These are phyloP conservation scores for Pagrus major DNA, from an alignment of 2,113 vertebrate genomes.

Conservation along the genomic window DNA sequence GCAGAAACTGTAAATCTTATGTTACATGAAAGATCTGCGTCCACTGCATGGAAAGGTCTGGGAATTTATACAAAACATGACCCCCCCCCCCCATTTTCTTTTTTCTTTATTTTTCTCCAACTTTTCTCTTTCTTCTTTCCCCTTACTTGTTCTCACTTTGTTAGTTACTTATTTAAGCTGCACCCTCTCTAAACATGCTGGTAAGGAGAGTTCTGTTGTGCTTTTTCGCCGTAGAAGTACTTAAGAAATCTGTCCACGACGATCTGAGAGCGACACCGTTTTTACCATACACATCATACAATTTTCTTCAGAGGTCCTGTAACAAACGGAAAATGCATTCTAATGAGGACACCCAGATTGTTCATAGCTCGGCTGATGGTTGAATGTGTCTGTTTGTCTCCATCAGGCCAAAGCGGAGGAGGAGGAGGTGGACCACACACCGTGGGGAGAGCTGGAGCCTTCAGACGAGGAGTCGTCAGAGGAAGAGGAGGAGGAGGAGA, in stretches of 20 bases:
- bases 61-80: neutral
- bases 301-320: neutral
- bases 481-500: slow-evolving; percentile 95
- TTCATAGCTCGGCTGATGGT: neutral
- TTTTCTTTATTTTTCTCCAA: too few species aligned
- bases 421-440: slow-evolving; percentile 91
- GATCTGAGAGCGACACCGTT: too few species aligned
- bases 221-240: too few species aligned
- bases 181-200: too few species aligned
- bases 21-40: neutral
- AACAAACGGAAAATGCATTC: too few species aligned
- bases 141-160: too few species aligned
- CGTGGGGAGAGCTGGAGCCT: slow-evolving; percentile 94
- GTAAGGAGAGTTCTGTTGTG: too few species aligned
- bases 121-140: too few species aligned
- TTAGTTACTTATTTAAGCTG: too few species aligned
- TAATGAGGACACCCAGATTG: neutral
- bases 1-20: neutral
- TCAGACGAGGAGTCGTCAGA: slow-evolving; percentile 94
- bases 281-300: neutral
- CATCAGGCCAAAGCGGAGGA: slow-evolving; percentile 91
- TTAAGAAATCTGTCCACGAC: too few species aligned
- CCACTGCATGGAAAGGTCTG: too few species aligned
- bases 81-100: too few species aligned
- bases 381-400: neutral